These are phyloP conservation scores for Leucophenga montana DNA, from an alignment of 2,888 invertebrate genomes.

Conservation along the genomic window DNA sequence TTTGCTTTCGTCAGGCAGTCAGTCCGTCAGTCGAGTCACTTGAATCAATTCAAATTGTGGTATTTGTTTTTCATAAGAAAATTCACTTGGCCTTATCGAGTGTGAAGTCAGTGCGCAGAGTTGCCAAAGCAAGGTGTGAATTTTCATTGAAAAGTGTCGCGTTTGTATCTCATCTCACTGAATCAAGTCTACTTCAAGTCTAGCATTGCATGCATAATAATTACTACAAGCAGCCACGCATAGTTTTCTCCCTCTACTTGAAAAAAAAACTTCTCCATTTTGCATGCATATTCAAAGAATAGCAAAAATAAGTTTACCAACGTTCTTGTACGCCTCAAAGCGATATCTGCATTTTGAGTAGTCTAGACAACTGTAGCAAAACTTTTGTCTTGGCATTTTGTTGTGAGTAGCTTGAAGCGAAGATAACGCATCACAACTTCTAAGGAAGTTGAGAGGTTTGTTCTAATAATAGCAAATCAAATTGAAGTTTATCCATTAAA, in stretches of 20 bases:
- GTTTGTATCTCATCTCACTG: slow-evolving; percentile 29
- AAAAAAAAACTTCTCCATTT: background rate
- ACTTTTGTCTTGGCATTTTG: slow-evolving; percentile 24
- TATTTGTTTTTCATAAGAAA: slow-evolving; percentile 59
- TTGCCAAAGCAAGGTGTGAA: slow-evolving; percentile 53
- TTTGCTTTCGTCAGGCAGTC: slow-evolving; percentile 34
- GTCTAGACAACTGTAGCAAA: slow-evolving; percentile 20
- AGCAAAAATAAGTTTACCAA: background rate
- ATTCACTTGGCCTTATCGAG: slow-evolving; percentile 35
- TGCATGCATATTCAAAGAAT: background rate
- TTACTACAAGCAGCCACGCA: slow-evolving; percentile 51
- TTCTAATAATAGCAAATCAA: too few relatives aligned
- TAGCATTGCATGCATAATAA: slow-evolving; percentile 56
- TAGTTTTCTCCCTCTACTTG: background rate
- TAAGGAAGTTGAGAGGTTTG: too few relatives aligned
- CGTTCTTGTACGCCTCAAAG: background rate
- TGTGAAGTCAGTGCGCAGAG: too few relatives aligned
- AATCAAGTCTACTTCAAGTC: slow-evolving; percentile 21
- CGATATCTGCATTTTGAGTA: slow-evolving; percentile 5
- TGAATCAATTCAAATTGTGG: slow-evolving; percentile 30
- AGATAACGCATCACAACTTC: background rate
- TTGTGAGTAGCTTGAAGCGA: slow-evolving; percentile 5
- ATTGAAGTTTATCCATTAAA: too few relatives aligned
- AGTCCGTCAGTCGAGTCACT: slow-evolving; percentile 16
- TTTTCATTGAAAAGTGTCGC: slow-evolving; percentile 45